Evolutionary conservation across 1,140 invertebrate genomes (phyloP).

Genomic region (Lepidotrigona ventralis): DNA sequence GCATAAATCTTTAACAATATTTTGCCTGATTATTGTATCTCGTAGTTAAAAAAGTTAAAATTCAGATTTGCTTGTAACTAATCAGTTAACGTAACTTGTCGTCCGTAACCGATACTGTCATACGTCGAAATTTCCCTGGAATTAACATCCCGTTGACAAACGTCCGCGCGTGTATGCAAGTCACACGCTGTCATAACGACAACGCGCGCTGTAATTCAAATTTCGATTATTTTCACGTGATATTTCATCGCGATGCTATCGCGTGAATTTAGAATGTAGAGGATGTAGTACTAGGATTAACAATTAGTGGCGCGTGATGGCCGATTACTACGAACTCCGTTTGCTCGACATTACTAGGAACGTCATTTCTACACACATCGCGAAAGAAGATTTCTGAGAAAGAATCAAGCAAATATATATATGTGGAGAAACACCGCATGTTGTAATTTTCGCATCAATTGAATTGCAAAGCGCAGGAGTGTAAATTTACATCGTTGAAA

Average conservation of each 20-base stretch:
- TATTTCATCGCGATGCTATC: neutral
- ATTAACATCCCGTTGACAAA: neutral
- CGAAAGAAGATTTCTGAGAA: neutral
- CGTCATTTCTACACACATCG: neutral
- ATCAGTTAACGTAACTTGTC: too few species aligned
- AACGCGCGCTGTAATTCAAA: neutral
- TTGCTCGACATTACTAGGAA: neutral
- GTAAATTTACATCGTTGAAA: too few species aligned
- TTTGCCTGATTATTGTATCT: too few species aligned
- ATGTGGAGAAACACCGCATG: too few species aligned
- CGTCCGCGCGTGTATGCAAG: neutral
- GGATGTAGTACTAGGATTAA: neutral
- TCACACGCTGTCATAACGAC: neutral
- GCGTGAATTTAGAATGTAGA: neutral
- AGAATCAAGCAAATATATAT: neutral
- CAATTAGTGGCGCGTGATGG: neutral
- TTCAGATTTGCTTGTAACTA: too few species aligned
- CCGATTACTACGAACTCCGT: neutral
- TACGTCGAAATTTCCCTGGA: neutral
- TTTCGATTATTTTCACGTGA: conserved; percentile 9
- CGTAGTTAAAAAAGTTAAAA: too few species aligned
- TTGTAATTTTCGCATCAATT: too few species aligned
- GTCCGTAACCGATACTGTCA: neutral
- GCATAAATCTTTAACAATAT: too few species aligned
- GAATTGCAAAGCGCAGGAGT: too few species aligned